These are phyloP conservation scores for Nomada fabriciana DNA, from an alignment of 2,888 invertebrate species.

Conservation along the genomic window DNA sequence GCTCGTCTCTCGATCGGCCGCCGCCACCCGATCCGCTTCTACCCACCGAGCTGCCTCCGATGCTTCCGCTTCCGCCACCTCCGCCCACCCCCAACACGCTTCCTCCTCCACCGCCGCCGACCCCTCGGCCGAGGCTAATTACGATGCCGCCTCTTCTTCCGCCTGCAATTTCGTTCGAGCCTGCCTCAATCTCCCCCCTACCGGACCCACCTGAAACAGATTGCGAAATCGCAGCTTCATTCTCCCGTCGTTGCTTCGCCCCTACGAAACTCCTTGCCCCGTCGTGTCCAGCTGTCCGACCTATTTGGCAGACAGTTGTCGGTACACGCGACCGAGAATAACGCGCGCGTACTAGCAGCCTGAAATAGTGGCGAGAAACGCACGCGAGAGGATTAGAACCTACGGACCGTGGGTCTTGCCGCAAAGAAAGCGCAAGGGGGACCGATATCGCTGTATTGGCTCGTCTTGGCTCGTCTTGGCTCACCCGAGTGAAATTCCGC, in stretches of 20 bases:
- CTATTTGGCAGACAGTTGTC: conserved; percentile 76
- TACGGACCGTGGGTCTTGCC: too few relatives aligned
- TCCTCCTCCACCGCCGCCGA: conserved; percentile 70
- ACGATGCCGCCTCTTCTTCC: conserved; percentile 78
- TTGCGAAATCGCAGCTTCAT: background rate
- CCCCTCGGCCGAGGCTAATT: conserved; percentile 68
- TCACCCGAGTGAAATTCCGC: too few relatives aligned
- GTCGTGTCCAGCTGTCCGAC: conserved; percentile 54
- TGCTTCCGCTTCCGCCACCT: conserved; percentile 72
- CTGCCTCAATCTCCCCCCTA: conserved; percentile 82
- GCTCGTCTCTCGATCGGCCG: conserved; percentile 88
- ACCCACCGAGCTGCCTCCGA: conserved; percentile 71
- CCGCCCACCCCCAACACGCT: conserved; percentile 69
- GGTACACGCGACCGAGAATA: conserved; percentile 74
- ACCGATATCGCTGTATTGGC: too few relatives aligned
- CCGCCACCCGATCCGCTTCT: conserved; percentile 75
- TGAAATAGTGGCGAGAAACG: conserved; percentile 61
- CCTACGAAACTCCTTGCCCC: too few relatives aligned
- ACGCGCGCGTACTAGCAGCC: conserved; percentile 60
- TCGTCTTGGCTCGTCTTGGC: too few relatives aligned
- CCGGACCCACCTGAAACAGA: conserved; percentile 79
- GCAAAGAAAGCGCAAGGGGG: too few relatives aligned
- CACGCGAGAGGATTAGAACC: background rate
- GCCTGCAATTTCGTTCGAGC: conserved; percentile 80
- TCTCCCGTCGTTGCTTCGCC: background rate